Percentiles rank a stretch among this genome's conserved stretches.
Conservation (phyloP, 2,797 vertebrate species). For the Sebastes taczanowskii region DNA sequence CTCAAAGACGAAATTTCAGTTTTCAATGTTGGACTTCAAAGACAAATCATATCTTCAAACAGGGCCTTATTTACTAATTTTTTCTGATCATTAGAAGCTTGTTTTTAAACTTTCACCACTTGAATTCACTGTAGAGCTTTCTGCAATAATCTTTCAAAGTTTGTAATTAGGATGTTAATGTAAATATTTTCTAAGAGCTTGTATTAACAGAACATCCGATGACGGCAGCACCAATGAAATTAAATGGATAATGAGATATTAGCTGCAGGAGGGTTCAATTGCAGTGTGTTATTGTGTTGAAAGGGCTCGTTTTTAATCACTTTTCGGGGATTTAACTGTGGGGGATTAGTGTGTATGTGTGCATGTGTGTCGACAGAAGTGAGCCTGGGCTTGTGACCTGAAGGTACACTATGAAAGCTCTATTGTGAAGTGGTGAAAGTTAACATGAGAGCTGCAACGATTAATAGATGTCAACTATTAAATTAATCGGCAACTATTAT, state of each 20-base stretch:
- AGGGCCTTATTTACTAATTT: background rate
- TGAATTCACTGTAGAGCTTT: background rate
- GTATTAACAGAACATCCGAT: background rate
- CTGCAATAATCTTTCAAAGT: background rate
- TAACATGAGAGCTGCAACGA: background rate
- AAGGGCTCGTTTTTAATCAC: slow-evolving; percentile 47
- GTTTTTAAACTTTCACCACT: background rate
- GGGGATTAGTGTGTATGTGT: slow-evolving; percentile 21
- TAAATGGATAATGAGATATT: slow-evolving; percentile 16
- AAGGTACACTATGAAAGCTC: slow-evolving; percentile 2
- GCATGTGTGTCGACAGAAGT: background rate
- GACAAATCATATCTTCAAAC: background rate
- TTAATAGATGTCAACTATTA: too few species aligned
- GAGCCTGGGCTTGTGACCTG: background rate
- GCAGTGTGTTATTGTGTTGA: slow-evolving; percentile 18
- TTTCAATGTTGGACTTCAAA: background rate
- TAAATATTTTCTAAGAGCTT: background rate
- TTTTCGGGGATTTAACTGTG: slow-evolving; percentile 42
- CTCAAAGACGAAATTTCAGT: background rate
- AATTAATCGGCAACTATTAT: too few species aligned
- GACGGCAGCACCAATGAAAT: background rate
- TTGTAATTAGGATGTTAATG: background rate
- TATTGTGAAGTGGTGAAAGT: background rate
- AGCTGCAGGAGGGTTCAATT: background rate
- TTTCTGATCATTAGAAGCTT: background rate